Percentiles rank a stretch among this genome's conserved stretches.
Conservation (phyloP, 1,140 invertebrate species). For the Muscidifurax raptorellus region DNA sequence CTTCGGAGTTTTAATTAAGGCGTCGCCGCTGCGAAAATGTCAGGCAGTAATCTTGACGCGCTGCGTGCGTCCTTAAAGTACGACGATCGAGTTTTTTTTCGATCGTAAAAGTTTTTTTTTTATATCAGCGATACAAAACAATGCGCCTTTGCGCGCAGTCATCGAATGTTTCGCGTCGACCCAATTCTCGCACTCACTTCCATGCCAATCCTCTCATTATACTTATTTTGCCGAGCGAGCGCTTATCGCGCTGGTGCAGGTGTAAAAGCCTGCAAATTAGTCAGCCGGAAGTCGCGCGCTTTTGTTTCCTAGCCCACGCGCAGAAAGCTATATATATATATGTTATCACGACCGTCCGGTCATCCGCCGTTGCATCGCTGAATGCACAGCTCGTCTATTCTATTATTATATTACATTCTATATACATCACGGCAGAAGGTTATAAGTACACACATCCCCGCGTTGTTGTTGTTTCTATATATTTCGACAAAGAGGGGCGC, state of each 20-base stretch:
- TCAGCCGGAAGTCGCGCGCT: slow-evolving; percentile 39
- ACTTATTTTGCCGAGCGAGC: slow-evolving; percentile 36
- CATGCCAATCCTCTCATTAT: too few species aligned
- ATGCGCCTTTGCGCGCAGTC: background rate
- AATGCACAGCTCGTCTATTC: too few species aligned
- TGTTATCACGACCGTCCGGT: slow-evolving; percentile 12
- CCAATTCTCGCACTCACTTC: slow-evolving; percentile 8
- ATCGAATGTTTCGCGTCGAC: background rate
- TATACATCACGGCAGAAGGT: too few species aligned
- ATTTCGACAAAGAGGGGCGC: too few species aligned
- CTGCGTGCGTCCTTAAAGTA: too few species aligned
- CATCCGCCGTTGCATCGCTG: background rate
- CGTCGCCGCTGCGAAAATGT: background rate
- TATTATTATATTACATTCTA: too few species aligned
- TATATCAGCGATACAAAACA: background rate
- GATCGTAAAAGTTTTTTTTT: background rate
- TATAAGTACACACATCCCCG: too few species aligned
- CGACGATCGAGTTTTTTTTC: background rate
- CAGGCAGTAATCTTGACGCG: too few species aligned
- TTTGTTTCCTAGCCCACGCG: background rate
- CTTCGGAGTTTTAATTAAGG: background rate
- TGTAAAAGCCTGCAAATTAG: slow-evolving; percentile 37
- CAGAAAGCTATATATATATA: too few species aligned
- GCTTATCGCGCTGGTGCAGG: slow-evolving; percentile 56
- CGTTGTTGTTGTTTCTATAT: too few species aligned